Percentiles rank a stretch among this genome's conserved stretches.
phyloP scores from a whole-genome alignment of 1,140 invertebrate species.

The Ceratitis capitata region DNA sequence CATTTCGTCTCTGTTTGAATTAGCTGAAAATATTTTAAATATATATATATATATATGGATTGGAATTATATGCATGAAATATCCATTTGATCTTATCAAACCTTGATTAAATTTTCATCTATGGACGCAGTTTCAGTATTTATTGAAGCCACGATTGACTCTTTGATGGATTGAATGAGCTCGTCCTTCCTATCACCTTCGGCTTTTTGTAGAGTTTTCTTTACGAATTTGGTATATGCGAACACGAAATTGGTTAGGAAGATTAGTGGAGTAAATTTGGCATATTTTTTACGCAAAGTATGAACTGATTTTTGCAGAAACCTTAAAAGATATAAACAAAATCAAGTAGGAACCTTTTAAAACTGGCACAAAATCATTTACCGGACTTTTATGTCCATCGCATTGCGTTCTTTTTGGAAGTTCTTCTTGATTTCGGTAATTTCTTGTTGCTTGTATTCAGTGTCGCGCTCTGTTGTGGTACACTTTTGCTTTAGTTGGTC shows the following conservation, averaged over 20 bases:
- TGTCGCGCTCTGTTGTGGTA: conserved; percentile 44
- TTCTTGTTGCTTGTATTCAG: conserved; percentile 44
- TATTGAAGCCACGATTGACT: background rate
- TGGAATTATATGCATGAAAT: background rate
- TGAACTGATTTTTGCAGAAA: conserved; percentile 59
- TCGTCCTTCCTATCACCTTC: conserved; percentile 1
- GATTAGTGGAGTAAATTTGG: conserved; percentile 62
- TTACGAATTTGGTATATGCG: conserved; percentile 54
- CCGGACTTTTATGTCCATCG: conserved; percentile 56
- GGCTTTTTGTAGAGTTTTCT: conserved; percentile 43
- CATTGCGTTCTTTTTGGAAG: conserved; percentile 55
- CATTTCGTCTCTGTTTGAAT: conserved; percentile 59
- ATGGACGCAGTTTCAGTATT: conserved; percentile 31
- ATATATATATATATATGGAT: no score
- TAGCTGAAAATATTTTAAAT: conserved; percentile 42
- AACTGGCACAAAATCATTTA: conserved; percentile 37
- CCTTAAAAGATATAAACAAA: conserved; percentile 44
- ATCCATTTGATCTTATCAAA: conserved; percentile 10
- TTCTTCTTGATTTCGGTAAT: conserved; percentile 47
- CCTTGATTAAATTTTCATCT: conserved; percentile 55
- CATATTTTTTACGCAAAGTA: conserved; percentile 59
- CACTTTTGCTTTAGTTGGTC: conserved; percentile 49
- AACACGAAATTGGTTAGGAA: conserved; percentile 62
- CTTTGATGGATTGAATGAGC: conserved; percentile 3
- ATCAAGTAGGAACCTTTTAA: background rate